phyloP scores from a whole-genome alignment of 2,888 invertebrate genomes.

The Tachina grossa region DNA sequence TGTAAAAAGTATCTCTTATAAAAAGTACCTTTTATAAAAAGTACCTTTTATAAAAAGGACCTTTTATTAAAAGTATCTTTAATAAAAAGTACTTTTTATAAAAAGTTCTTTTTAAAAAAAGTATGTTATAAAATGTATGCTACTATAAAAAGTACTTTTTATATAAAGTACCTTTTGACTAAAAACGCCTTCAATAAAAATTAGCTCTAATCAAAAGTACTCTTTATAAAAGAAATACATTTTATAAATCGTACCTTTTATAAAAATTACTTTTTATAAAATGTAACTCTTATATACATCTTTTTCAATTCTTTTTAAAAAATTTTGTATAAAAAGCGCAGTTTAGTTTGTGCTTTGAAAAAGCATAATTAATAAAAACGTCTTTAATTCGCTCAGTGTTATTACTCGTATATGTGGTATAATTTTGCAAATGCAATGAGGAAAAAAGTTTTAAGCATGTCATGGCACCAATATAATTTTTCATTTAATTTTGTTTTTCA shows the following conservation, averaged over 20 bases:
- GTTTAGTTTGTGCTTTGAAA: neutral
- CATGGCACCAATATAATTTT: constrained; percentile 77
- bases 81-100: neutral
- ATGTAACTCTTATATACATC: too few relatives aligned
- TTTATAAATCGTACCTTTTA: neutral
- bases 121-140: neutral
- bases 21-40: neutral
- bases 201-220: neutral
- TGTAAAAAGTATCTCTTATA: too few relatives aligned
- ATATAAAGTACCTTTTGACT: neutral
- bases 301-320: neutral
- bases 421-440: neutral
- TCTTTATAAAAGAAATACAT: neutral
- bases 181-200: neutral
- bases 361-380: neutral
- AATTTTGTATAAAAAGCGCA: neutral
- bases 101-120: neutral
- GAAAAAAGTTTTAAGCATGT: constrained; percentile 74
- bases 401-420: neutral
- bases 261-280: neutral
- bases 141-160: neutral
- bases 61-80: neutral
- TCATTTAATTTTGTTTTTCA: constrained; percentile 43
- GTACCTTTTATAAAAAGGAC: neutral
- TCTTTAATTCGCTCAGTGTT: neutral